Base-by-base conservation (phyloP, 2,797 vertebrate species). In the Alcedo atthis region DNA sequence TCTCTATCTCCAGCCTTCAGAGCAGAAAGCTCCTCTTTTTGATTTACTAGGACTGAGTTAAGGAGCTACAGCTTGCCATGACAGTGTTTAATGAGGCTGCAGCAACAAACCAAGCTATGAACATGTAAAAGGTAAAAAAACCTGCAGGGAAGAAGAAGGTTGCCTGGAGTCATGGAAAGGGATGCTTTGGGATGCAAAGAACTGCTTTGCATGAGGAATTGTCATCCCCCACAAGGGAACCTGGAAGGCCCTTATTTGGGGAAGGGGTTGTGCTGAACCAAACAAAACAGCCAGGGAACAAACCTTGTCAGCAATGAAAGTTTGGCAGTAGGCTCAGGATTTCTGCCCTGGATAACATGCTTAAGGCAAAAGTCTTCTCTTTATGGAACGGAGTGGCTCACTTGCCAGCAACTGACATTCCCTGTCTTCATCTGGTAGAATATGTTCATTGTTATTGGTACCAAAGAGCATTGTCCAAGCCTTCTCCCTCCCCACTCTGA, bases 21-120 rank as follows among this genome's bases (percentile, higher is more conserved):
- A 94, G 75, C 61, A 94, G 89, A 90, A 92, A 80, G 43, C 51
- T 84, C 28, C 84, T 93, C 61, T 87, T 91, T 82, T 75, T 91
- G 79, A 82, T 77, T 89, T 92, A 73, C 48, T 70, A 84, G 87
- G 79, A 94, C 73, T 90, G 87, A 93, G 75, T 81, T 81, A 91
- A 93, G 87, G 87, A 93, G 85, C 61, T 94, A 73, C 55, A 86
- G 81, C 85, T 95, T 96, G 76, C 90, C 85, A 93, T 92, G 85
- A 64, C 7, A 32, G 42, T 76, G 74, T 87, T 89, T 92, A 92
- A 84, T 67, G 81, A 64, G 59, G 24, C 77, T 92, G 79, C 62
- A 73, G 74, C 88, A 94, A 77, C 48, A 74, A 89, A 62, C 46
- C 25, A 49, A 80, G 70, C 58, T 61, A 54, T 10, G 75, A 94